Conservation (phyloP, 2,888 invertebrate species). For the Esperia sulphurella region DNA sequence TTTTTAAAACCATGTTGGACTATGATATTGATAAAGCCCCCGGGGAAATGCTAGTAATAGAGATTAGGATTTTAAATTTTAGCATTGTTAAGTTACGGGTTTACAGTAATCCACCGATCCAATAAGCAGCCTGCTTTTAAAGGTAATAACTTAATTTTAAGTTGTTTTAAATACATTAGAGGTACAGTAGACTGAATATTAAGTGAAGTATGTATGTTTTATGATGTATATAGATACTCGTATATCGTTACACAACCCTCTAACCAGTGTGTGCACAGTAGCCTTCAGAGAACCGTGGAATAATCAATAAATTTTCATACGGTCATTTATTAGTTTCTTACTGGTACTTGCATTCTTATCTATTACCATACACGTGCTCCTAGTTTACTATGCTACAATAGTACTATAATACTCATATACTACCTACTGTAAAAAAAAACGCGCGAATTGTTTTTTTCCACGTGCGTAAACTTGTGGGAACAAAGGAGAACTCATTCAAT, state of each 20-base stretch:
- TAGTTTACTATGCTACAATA: slow-evolving; percentile 40
- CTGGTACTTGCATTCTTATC: slow-evolving; percentile 41
- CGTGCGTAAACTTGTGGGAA: slow-evolving; percentile 7
- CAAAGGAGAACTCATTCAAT: background rate
- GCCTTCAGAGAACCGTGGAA: slow-evolving; percentile 43
- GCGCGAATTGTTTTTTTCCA: slow-evolving; percentile 19
- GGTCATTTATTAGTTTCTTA: slow-evolving; percentile 19
- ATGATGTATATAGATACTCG: slow-evolving; percentile 12
- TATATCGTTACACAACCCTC: slow-evolving; percentile 17
- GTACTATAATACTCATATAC: slow-evolving; percentile 20
- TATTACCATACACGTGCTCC: slow-evolving; percentile 56
- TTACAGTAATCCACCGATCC: too few relatives aligned
- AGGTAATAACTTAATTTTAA: too few relatives aligned
- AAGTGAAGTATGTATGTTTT: background rate
- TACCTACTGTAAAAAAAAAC: slow-evolving; percentile 23
- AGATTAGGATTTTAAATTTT: too few relatives aligned
- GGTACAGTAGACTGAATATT: too few relatives aligned
- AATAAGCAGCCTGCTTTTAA: too few relatives aligned
- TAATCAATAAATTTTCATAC: slow-evolving; percentile 45
- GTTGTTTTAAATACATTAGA: too few relatives aligned
- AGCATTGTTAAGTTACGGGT: too few relatives aligned
- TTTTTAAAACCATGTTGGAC: too few relatives aligned
- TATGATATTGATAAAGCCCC: too few relatives aligned
- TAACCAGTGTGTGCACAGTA: slow-evolving; percentile 37
- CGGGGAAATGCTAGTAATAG: too few relatives aligned